These are phyloP conservation scores for Folsomia candida DNA, from an alignment of 2,888 invertebrate genomes.

Conservation along the genomic window DNA sequence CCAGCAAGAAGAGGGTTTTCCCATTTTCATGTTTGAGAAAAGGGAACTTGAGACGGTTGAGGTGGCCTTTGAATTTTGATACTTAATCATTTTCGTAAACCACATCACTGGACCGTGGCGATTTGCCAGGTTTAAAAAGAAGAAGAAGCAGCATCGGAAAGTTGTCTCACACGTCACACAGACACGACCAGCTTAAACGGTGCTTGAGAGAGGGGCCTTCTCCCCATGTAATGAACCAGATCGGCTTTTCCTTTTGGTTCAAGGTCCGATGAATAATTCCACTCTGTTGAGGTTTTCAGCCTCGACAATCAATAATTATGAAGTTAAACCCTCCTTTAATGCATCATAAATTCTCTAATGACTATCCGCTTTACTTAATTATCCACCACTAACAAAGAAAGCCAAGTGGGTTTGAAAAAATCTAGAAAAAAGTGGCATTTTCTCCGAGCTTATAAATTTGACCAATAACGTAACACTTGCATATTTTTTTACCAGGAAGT, in stretches of 20 bases:
- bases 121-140: constrained; percentile 22
- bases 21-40: constrained; percentile 11
- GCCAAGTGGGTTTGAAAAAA: too few relatives aligned
- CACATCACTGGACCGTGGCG: constrained; percentile 38
- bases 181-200: constrained; percentile 16
- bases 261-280: constrained; percentile 11
- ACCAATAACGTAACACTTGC: too few relatives aligned
- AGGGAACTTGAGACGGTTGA: constrained; percentile 16
- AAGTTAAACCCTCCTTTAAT: constrained; percentile 25
- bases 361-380: constrained; percentile 4
- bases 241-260: constrained; percentile 13
- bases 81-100: constrained; percentile 39
- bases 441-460: too few relatives aligned
- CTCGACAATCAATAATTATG: constrained; percentile 16
- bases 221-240: constrained; percentile 17
- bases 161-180: too few relatives aligned
- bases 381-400: not conserved
- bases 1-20: constrained; percentile 15
- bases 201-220: not conserved
- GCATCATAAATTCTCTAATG: constrained; percentile 39
- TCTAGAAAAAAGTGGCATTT: too few relatives aligned
- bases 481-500: too few relatives aligned
- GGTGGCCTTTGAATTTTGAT: constrained; percentile 39
- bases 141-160: too few relatives aligned
- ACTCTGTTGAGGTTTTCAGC: constrained; percentile 7